These are phyloP conservation scores for Amphipoea lucens DNA, from an alignment of 2,888 invertebrate genomes.

Conservation along the genomic window DNA sequence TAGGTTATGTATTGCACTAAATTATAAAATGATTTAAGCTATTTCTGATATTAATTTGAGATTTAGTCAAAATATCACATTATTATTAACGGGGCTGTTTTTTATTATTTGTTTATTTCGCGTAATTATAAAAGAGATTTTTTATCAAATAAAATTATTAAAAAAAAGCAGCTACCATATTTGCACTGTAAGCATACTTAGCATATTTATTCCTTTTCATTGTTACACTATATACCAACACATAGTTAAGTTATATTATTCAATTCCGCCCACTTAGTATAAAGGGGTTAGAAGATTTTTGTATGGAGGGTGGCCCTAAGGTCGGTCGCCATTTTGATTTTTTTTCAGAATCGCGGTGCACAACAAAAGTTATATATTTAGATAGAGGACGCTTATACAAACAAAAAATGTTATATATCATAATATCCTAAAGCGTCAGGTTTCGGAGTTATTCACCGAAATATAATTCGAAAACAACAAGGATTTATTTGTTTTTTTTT, in stretches of 20 bases:
- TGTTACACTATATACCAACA: background rate
- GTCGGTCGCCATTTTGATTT: too few relatives aligned
- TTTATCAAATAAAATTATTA: background rate
- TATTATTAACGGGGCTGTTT: background rate
- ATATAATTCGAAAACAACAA: too few relatives aligned
- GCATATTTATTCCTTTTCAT: background rate
- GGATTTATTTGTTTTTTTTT: too few relatives aligned
- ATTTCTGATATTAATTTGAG: slow-evolving; percentile 18
- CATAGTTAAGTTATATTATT: background rate
- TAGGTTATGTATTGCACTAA: slow-evolving; percentile 17
- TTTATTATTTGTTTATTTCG: background rate
- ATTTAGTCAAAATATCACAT: background rate
- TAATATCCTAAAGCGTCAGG: too few relatives aligned
- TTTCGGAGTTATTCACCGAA: too few relatives aligned
- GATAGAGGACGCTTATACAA: too few relatives aligned
- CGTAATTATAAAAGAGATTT: background rate
- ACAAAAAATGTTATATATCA: too few relatives aligned
- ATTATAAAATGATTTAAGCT: background rate
- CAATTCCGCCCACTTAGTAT: slow-evolving; percentile 8
- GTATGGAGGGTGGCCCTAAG: too few relatives aligned
- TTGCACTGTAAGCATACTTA: background rate
- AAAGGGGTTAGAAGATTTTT: too few relatives aligned
- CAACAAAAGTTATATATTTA: too few relatives aligned
- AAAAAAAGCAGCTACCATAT: background rate
- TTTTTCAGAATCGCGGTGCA: too few relatives aligned